Evolutionary conservation across 1,140 invertebrate genomes (phyloP), one percentile per base, ranked within the genome.

Genomic region (Lithobius niger): DNA sequence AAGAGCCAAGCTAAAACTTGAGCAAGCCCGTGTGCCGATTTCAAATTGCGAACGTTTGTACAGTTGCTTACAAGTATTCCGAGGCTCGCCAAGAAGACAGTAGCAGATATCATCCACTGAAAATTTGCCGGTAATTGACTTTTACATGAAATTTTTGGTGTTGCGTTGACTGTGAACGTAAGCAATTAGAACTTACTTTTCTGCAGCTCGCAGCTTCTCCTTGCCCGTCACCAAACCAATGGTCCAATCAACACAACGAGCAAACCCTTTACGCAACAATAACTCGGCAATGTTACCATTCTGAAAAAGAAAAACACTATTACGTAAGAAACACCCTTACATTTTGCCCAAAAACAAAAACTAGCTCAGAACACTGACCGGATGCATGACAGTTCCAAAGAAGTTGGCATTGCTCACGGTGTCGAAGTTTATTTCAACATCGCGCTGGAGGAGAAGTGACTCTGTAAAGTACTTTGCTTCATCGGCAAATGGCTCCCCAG

Each of bases 221-320:
- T 84, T 79, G 59, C 73, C 73, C 43, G 86, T 86, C 64, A 93
- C 87, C 31, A 86, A 82, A 24, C 69, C 84, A 70, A 99, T 86
- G 6, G 89, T 94, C 93, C 93, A 97, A 67, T 98, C 94, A n/a
- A 97, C 89, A 67, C 93, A 97, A 66, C 82, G 83, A 0, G 92
- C 96, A 65, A 95, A 91, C 22, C 96, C 95, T 73, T 96, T 86
- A 58, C 73, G 80, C 49, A 99, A 67, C 40, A 99, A 72, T 43
- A 84, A 76, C 67, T 97, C 94, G 0, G 96, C 93, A 71, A 99
- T 99, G 65, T 97, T 97, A 58, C 86, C 85, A 67, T 79, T 82
- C 77, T 84, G 64, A 18, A 71, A 71, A 64, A 62, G 28, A 36
- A 31, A 59, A 40, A 18, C 18, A 13, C 10, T 13, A 15, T 24